Conservation (phyloP, 2,113 vertebrate genomes). For the Tinamus guttatus region DNA sequence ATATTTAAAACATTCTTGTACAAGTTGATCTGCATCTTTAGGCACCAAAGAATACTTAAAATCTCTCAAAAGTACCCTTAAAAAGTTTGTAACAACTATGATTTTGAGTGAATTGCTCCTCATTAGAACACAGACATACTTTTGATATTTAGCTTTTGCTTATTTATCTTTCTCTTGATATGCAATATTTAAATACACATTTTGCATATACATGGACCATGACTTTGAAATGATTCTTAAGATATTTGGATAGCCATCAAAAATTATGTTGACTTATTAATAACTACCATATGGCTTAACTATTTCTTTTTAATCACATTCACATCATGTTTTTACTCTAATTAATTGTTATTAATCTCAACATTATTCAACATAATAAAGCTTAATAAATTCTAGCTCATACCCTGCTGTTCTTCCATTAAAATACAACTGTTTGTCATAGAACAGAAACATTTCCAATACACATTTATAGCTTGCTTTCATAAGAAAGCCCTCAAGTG, state of each 20-base stretch:
- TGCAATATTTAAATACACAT: conserved; percentile 49
- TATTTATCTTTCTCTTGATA: conserved; percentile 59
- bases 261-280: conserved; percentile 66
- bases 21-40: neutral
- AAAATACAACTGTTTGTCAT: neutral
- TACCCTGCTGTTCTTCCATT: conserved; percentile 1
- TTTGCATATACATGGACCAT: conserved; percentile 31
- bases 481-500: conserved; percentile 39
- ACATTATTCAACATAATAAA: neutral
- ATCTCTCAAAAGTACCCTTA: neutral
- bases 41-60: neutral
- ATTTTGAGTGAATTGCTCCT: neutral
- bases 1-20: neutral
- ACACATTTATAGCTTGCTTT: conserved; percentile 1
- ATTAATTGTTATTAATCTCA: conserved; percentile 56
- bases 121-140: conserved; percentile 1
- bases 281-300: conserved; percentile 53
- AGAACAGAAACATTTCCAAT: neutral
- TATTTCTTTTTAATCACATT: conserved; percentile 44
- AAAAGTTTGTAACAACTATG: conserved; percentile 5
- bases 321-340: conserved; percentile 37
- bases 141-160: conserved; percentile 23
- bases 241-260: conserved; percentile 56
- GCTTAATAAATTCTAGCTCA: conserved; percentile 31
- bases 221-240: conserved; percentile 44